A percentile compares a stretch with the other conserved stretches of the same genome.
Evolutionary conservation across 1,140 invertebrate genomes (phyloP).

Genomic region (Lethrus apterus): DNA sequence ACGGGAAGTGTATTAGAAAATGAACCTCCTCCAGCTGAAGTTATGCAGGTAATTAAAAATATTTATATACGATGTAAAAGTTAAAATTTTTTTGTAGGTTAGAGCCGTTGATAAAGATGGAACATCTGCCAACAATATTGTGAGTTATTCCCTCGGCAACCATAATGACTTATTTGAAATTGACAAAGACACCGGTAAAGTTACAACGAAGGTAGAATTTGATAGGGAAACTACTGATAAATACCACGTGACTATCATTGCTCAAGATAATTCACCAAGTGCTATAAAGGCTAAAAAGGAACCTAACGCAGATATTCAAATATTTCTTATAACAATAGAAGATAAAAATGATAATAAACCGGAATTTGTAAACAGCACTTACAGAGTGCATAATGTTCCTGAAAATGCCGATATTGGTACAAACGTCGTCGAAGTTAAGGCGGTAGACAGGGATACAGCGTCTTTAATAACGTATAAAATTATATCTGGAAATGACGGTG

Average conservation of each 20-base stretch:
- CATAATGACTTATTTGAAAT: constrained; percentile 67
- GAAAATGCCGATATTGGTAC: constrained; percentile 77
- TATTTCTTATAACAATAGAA: constrained; percentile 78
- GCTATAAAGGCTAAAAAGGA: constrained; percentile 66
- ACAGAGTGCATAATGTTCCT: constrained; percentile 67
- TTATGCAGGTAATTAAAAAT: constrained; percentile 62
- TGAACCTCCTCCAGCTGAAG: constrained; percentile 67
- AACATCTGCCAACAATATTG: constrained; percentile 71
- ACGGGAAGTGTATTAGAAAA: constrained; percentile 77
- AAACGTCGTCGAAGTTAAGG: constrained; percentile 74
- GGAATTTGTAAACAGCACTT: constrained; percentile 63
- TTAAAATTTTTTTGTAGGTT: constrained; percentile 16
- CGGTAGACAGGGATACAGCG: constrained; percentile 71
- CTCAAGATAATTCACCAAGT: constrained; percentile 77
- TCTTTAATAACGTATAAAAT: constrained; percentile 76
- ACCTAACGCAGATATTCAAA: constrained; percentile 59
- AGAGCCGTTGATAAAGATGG: constrained; percentile 80
- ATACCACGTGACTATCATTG: constrained; percentile 78
- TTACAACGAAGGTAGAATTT: constrained; percentile 68
- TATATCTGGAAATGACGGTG: constrained; percentile 64
- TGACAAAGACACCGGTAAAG: constrained; percentile 73
- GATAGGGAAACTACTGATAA: constrained; percentile 72
- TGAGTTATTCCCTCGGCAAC: constrained; percentile 60
- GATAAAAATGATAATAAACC: constrained; percentile 89
- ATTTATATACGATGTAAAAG: neutral